Conservation (phyloP, 2,888 invertebrate species). For the Pammene aurita region DNA sequence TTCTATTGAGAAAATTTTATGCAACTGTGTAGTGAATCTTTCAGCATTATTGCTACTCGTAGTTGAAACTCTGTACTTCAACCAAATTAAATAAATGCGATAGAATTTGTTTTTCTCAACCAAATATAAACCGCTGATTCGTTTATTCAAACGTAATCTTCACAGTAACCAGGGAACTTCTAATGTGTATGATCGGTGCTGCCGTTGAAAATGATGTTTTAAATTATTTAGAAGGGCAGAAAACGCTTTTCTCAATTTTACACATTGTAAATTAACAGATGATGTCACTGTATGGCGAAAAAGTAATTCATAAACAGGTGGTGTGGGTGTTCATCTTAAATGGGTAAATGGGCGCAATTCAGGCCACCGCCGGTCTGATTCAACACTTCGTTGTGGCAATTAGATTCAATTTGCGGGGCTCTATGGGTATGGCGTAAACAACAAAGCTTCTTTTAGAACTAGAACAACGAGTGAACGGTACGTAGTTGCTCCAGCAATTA, state of each 20-base stretch:
- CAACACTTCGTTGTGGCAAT: constrained; percentile 82
- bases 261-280: constrained; percentile 47
- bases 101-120: too few species aligned
- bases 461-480: constrained; percentile 51
- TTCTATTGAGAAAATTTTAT: too few species aligned
- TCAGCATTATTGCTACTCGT: too few species aligned
- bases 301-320: constrained; percentile 72
- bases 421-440: constrained; percentile 68
- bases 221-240: neutral
- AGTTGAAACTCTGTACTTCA: too few species aligned
- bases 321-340: constrained; percentile 75
- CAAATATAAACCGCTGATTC: neutral
- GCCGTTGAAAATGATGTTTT: neutral
- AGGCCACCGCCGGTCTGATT: constrained; percentile 77
- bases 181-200: neutral
- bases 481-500: constrained; percentile 46
- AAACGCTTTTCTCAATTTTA: neutral
- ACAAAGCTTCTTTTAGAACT: constrained; percentile 71
- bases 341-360: constrained; percentile 79
- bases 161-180: neutral
- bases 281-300: constrained; percentile 63
- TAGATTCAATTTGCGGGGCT: constrained; percentile 78
- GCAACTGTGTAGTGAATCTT: too few species aligned
- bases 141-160: neutral
- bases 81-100: too few species aligned